Evolutionary conservation across 2,113 vertebrate species (phyloP), one percentile per base, ranked within the genome.

Genomic region (Dissostichus mawsoni): DNA sequence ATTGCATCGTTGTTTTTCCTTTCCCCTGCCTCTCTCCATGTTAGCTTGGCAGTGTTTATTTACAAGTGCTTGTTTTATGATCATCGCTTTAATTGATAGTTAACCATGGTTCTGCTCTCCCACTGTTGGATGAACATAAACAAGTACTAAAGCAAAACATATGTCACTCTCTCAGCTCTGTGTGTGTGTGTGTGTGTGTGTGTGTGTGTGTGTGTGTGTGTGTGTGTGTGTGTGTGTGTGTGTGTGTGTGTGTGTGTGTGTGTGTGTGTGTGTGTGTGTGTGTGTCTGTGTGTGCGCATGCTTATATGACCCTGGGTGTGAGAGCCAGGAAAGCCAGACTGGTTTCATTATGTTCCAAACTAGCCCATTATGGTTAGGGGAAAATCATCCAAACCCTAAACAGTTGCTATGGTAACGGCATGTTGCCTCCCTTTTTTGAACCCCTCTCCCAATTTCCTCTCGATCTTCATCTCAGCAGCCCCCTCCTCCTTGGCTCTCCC

Each of bases 61-160:
- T 93, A 93, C 86, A 87, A 84, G 85, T 64, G 62, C 82, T 87
- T 84, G 82, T 92, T 95, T 95, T 92, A 92, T 90, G 88, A 92
- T 92, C 85, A 87, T 85, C 56, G n/a, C 73, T 92, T 89, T 93
- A 94, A 93, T 94, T 93, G 90, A 93, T 92, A 89, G 92, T 90
- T 94, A 92, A 90, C 86, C n/a, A 20, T 82, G 88, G 87, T 80
- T 82, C 90, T 88, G 82, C 87, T 90, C 90, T 88, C 86, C 90
- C 87, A 89, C 92, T 88, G 80, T 81, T 94, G 86, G 59, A 90
- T 90, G 87, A 92, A 92, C 88, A 94, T 94, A 94, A 94, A 95
- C 93, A 94, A 93, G 89, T 88, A 76, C 91, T 95, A 94, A 94
- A 94, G 87, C 67, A 89, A 94, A 94, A 92, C 92, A 93, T 86